These are phyloP conservation scores for Corvus hawaiiensis DNA, from an alignment of 2,113 vertebrate genomes.

Conservation along the genomic window DNA sequence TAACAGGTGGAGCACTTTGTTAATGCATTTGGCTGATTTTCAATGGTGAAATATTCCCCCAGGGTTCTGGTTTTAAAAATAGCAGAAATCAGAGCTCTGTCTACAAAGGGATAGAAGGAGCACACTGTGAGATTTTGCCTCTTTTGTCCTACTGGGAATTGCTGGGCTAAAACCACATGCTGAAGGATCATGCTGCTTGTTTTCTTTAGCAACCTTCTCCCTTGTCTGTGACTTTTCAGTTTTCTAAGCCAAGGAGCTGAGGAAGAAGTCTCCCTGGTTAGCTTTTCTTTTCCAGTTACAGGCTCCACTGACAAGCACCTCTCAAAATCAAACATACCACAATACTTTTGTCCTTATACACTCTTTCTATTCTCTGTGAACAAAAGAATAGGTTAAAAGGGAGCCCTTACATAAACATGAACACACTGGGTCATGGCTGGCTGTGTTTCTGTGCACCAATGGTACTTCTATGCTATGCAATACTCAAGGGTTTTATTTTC, in stretches of 20 bases:
- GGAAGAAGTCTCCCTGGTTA: neutral
- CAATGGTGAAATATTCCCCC: conserved; percentile 9
- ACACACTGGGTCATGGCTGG: neutral
- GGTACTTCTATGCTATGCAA: neutral
- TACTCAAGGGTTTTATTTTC: neutral
- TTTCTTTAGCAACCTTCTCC: conserved; percentile 30
- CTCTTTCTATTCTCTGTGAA: neutral
- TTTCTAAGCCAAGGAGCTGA: neutral
- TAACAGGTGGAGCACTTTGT: conserved; percentile 52
- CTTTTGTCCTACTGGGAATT: conserved; percentile 31
- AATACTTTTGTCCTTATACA: neutral
- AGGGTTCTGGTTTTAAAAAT: conserved; percentile 54
- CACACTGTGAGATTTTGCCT: neutral
- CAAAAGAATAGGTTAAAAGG: conserved; percentile 28
- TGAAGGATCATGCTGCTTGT: conserved; percentile 4
- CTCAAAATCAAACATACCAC: neutral
- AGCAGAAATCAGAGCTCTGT: neutral
- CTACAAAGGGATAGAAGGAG: conserved; percentile 18
- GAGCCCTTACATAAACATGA: conserved; percentile 29
- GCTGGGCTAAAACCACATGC: neutral
- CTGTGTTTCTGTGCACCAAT: neutral
- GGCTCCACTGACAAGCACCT: neutral
- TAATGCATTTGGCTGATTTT: conserved; percentile 53
- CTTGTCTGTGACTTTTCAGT: neutral
- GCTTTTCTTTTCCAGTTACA: neutral